These are phyloP conservation scores for Theristicus caerulescens DNA, from an alignment of 2,113 vertebrate species.

Conservation along the genomic window DNA sequence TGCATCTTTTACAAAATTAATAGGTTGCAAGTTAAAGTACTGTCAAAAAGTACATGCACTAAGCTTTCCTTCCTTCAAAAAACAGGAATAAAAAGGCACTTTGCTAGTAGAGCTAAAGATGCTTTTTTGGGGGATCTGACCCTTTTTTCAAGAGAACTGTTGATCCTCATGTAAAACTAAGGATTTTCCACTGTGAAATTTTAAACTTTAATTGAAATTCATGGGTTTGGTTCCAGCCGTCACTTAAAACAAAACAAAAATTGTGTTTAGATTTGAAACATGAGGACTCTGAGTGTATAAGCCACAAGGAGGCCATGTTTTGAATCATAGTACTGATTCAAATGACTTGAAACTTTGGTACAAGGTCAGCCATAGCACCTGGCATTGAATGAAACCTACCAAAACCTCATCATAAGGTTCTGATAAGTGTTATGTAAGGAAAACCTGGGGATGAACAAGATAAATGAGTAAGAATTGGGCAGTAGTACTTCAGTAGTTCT, in stretches of 20 bases:
- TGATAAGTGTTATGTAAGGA: not conserved
- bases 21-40: not conserved
- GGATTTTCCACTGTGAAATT: not conserved
- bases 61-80: not conserved
- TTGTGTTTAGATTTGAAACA: not conserved
- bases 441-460: not conserved
- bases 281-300: not conserved
- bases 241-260: not conserved
- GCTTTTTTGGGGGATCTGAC: accelerated
- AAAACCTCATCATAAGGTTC: not conserved
- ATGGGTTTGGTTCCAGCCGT: accelerated
- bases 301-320: not conserved
- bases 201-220: not conserved
- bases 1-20: not conserved
- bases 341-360: not conserved
- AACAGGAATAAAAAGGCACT: accelerated
- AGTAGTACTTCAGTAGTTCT: not conserved
- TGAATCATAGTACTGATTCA: not conserved
- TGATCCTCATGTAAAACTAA: not conserved
- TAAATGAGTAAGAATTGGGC: not conserved
- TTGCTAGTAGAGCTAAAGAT: not conserved
- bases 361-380: not conserved
- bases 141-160: not conserved
- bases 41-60: not conserved
- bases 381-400: not conserved